A percentile compares a stretch with the other conserved stretches of the same genome.
Evolutionary conservation across 2,888 invertebrate genomes (phyloP).

Genomic region (Yponomeuta cagnagella): DNA sequence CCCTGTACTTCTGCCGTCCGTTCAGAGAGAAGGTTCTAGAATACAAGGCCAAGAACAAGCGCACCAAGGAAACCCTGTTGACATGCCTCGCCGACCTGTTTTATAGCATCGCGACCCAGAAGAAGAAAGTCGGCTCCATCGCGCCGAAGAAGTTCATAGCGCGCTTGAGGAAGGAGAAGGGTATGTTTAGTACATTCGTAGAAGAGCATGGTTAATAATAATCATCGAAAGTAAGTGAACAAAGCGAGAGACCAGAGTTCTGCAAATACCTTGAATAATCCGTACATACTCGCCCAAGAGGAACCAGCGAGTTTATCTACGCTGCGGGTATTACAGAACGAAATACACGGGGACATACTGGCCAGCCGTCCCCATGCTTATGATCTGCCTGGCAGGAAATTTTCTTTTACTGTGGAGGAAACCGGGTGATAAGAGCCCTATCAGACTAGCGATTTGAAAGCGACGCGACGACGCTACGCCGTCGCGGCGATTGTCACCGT

Average conservation of each 20-base stretch:
- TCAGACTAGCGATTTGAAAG: no score
- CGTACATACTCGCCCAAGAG: no score
- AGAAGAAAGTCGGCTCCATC: constrained; percentile 99
- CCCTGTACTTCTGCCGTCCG: constrained; percentile 98
- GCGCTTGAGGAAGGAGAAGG: constrained; percentile 97
- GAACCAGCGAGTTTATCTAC: no score
- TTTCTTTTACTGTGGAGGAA: no score
- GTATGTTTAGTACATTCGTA: constrained; percentile 52
- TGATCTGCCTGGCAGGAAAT: background rate
- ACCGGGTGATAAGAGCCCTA: no score
- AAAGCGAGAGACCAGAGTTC: no score
- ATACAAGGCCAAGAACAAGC: constrained; percentile 96
- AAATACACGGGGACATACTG: background rate
- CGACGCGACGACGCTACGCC: no score
- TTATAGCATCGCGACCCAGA: constrained; percentile 99
- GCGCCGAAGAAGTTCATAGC: constrained; percentile 99
- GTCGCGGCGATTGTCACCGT: no score
- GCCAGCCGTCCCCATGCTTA: background rate
- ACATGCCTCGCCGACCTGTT: constrained; percentile 99
- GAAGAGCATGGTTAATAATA: no score
- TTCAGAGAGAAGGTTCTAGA: constrained; percentile 99
- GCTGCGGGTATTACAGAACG: no score
- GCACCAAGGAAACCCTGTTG: constrained; percentile 97
- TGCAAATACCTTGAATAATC: no score
- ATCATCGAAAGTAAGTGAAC: no score